Conservation (phyloP, 2,797 vertebrate genomes). For the Karalla daura region DNA sequence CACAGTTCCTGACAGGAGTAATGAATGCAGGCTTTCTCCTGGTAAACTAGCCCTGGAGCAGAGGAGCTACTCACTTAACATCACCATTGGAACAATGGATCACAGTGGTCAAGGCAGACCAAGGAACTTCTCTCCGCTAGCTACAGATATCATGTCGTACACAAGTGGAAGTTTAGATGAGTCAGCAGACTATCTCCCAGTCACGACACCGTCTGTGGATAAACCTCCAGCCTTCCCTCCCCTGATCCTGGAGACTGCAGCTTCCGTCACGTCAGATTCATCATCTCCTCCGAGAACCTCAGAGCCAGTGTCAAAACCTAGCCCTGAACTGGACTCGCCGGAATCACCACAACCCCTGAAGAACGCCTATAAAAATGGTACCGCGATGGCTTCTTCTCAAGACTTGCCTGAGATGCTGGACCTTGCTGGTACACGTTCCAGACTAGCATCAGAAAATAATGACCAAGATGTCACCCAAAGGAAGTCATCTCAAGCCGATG, state of each 20-base stretch:
- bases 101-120: conserved; percentile 89
- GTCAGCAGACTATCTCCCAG: conserved; percentile 93
- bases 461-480: conserved; percentile 88
- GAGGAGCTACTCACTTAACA: conserved; percentile 97
- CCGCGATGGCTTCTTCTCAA: conserved; percentile 92
- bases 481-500: conserved; percentile 87
- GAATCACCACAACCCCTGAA: conserved; percentile 88
- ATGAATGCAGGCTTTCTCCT: conserved; percentile 91
- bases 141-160: conserved; percentile 96
- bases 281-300: conserved; percentile 78
- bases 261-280: conserved; percentile 78
- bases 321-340: conserved; percentile 82
- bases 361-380: conserved; percentile 90
- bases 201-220: conserved; percentile 91
- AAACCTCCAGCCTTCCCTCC: conserved; percentile 90
- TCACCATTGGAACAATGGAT: conserved; percentile 94
- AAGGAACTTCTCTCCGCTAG: conserved; percentile 93
- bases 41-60: conserved; percentile 96
- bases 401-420: conserved; percentile 98
- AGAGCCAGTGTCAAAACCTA: conserved; percentile 67
- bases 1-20: conserved; percentile 87
- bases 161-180: conserved; percentile 97
- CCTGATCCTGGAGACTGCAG: conserved; percentile 84
- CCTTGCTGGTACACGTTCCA: conserved; percentile 91
- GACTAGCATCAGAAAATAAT: conserved; percentile 90